A percentile compares a stretch with the other conserved stretches of the same genome.
Evolutionary conservation across 1,140 invertebrate species (phyloP).

Genomic region (Dreissena rostriformis): DNA sequence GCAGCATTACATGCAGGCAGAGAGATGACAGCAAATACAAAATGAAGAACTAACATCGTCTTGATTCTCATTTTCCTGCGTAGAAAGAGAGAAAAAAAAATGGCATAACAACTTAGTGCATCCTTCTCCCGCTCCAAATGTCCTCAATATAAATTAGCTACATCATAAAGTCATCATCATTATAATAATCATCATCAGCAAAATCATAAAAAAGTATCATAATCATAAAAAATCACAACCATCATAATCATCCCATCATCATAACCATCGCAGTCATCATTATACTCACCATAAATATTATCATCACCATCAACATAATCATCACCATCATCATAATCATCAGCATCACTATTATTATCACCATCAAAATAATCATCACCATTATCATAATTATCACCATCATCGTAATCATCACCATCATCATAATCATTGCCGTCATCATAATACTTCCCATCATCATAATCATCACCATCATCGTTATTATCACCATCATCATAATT

Average conservation of each 20-base stretch:
- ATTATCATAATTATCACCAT: constrained; percentile 13
- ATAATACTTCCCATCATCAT: not conserved
- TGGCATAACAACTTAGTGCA: too few relatives aligned
- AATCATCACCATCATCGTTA: not conserved
- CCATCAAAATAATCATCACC: not conserved
- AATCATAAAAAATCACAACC: too few relatives aligned
- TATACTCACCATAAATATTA: not conserved
- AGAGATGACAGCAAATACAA: too few relatives aligned
- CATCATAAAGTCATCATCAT: too few relatives aligned
- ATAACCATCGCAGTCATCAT: not conserved
- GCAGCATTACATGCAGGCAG: too few relatives aligned
- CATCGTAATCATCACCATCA: constrained; percentile 22
- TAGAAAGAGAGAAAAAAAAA: too few relatives aligned
- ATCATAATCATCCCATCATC: not conserved
- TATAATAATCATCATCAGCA: too few relatives aligned
- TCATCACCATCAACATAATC: not conserved
- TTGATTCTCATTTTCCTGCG: too few relatives aligned
- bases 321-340: not conserved
- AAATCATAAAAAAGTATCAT: too few relatives aligned
- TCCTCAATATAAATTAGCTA: too few relatives aligned
- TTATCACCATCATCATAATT: constrained; percentile 13
- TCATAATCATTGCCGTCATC: not conserved
- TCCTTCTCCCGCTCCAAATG: too few relatives aligned
- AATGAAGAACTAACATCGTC: too few relatives aligned
- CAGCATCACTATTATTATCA: not conserved